Percentiles rank a stretch among this genome's conserved stretches.
phyloP scores from a whole-genome alignment of 1,140 invertebrate genomes.

The Pseudomyrmex flavicornis region DNA sequence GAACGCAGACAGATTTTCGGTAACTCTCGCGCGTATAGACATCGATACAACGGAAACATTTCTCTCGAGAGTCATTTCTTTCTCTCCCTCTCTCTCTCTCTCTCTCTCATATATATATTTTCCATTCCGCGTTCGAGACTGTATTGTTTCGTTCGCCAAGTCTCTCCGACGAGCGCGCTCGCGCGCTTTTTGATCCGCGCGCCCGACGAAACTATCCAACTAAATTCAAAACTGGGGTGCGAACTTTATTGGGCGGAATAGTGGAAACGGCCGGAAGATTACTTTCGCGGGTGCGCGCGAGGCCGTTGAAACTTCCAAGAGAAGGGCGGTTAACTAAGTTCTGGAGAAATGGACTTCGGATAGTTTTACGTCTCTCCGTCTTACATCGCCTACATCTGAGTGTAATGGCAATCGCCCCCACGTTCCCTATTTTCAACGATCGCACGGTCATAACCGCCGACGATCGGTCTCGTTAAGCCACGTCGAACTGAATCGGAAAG shows the following conservation, averaged over 20 bases:
- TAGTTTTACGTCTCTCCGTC: constrained; percentile 65
- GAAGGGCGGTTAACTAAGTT: constrained; percentile 78
- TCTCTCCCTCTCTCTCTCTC: constrained; percentile 18
- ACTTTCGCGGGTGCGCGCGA: constrained; percentile 67
- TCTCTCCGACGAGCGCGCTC: constrained; percentile 14
- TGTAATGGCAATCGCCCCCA: constrained; percentile 59
- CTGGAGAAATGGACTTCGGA: constrained; percentile 70
- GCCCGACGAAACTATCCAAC: constrained; percentile 69
- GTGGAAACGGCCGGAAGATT: constrained; percentile 75
- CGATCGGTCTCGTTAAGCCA: constrained; percentile 49
- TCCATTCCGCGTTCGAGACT: background rate
- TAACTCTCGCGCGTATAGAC: constrained; percentile 27
- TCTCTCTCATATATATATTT: no score
- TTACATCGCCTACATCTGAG: constrained; percentile 65
- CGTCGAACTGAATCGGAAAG: constrained; percentile 26
- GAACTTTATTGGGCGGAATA: constrained; percentile 76
- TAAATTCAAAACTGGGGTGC: constrained; percentile 79
- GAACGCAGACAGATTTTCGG: background rate
- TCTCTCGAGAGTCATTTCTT: constrained; percentile 27
- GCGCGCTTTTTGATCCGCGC: constrained; percentile 49
- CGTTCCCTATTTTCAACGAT: constrained; percentile 50
- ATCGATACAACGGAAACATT: constrained; percentile 44
- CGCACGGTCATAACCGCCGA: constrained; percentile 48
- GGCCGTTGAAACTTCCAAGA: constrained; percentile 79
- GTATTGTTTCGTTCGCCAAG: constrained; percentile 38